These are phyloP conservation scores for Drosophila eohydei DNA, from an alignment of 2,888 invertebrate species.

Conservation along the genomic window DNA sequence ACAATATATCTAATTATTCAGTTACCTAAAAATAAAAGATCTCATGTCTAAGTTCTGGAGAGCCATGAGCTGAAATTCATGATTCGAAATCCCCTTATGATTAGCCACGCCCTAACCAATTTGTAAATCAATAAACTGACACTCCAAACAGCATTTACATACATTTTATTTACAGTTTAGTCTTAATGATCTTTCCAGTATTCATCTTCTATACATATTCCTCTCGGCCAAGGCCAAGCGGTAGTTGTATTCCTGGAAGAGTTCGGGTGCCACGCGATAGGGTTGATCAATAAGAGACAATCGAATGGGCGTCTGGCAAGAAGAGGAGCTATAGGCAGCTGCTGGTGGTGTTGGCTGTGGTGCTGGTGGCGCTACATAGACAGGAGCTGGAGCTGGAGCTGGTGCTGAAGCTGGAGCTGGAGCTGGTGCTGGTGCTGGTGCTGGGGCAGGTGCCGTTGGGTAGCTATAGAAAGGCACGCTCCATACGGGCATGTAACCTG, in stretches of 20 bases:
- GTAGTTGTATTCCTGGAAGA: constrained; percentile 71
- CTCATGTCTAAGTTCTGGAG: too few relatives aligned
- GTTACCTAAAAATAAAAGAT: too few relatives aligned
- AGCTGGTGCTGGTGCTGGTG: constrained; percentile 11
- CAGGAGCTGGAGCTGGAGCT: constrained; percentile 32
- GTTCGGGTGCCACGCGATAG: constrained; percentile 76
- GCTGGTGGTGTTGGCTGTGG: constrained; percentile 26
- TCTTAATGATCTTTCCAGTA: constrained; percentile 5
- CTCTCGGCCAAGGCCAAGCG: constrained; percentile 52
- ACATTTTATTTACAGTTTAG: constrained; percentile 71
- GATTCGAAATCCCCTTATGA: too few relatives aligned
- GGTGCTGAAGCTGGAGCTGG: constrained; percentile 4
- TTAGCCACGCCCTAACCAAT: background rate
- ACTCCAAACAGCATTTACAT: constrained; percentile 36
- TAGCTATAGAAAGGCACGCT: constrained; percentile 52
- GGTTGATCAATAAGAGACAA: constrained; percentile 75
- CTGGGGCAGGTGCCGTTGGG: constrained; percentile 3
- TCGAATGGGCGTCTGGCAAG: constrained; percentile 59
- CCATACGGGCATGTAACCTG: constrained; percentile 46
- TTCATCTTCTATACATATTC: constrained; percentile 31
- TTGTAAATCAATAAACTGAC: background rate
- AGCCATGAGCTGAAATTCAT: background rate
- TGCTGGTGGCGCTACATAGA: constrained; percentile 24
- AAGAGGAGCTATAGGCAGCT: constrained; percentile 21
- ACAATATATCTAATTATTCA: too few relatives aligned